A percentile compares a stretch with the other conserved stretches of the same genome.
Evolutionary conservation across 2,888 invertebrate genomes (phyloP).

Genomic region (Aelia acuminata): DNA sequence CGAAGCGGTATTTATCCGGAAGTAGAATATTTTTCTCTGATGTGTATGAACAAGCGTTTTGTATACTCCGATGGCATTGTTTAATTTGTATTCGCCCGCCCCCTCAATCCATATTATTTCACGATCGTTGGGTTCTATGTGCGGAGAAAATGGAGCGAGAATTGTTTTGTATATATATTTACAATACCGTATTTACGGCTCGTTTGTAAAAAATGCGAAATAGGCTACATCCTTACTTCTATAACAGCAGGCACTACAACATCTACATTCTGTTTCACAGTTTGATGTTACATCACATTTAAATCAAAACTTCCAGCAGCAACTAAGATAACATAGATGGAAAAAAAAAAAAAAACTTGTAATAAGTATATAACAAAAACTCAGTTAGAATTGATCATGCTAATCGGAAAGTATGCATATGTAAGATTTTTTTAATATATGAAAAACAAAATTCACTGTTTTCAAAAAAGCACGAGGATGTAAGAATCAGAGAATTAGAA

Average conservation of each 20-base stretch:
- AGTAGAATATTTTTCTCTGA: not conserved
- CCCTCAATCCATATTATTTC: slow-evolving; percentile 20
- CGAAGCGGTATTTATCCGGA: not conserved
- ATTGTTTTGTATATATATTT: not conserved
- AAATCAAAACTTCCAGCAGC: too few relatives aligned
- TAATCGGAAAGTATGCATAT: too few relatives aligned
- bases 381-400: too few relatives aligned
- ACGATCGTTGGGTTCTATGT: not conserved
- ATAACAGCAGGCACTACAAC: not conserved
- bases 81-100: not conserved
- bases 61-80: not conserved
- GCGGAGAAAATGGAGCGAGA: not conserved
- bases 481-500: too few relatives aligned
- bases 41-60: not conserved
- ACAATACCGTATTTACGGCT: not conserved
- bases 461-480: too few relatives aligned
- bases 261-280: too few relatives aligned
- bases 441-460: too few relatives aligned
- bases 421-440: too few relatives aligned
- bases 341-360: too few relatives aligned
- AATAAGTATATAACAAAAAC: too few relatives aligned
- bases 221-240: not conserved
- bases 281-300: too few relatives aligned
- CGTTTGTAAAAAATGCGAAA: not conserved
- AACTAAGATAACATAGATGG: too few relatives aligned